Evolutionary conservation across 2,797 vertebrate genomes (phyloP), one percentile per base, ranked within the genome.

Genomic region (Epinephelus coioides): DNA sequence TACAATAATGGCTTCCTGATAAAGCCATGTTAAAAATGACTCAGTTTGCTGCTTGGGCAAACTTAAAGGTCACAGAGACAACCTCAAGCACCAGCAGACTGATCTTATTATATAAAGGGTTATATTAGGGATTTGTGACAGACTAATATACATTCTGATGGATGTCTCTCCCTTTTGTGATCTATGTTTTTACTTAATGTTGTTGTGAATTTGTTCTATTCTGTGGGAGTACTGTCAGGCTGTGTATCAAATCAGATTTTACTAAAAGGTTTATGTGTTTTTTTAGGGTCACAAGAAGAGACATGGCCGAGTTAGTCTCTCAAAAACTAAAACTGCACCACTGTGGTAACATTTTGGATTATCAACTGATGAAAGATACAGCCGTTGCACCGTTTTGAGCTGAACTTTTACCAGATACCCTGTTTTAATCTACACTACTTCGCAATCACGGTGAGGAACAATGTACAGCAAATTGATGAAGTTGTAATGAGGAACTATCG

Each of bases 11-110:
- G 56, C 40, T 49, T 76, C 72, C 51, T 23, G 1, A 50, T 8
- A 67, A 79, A 82, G 55, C 2, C 6, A 51, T 8, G 23, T 66
- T 73, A 23, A 30, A 60, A 61, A 67, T 51, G 38, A 73, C 18
- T 67, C 15, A 1, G 46, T 43, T 72, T 49, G 56, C n/a, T 51
- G 44, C 13, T n/a, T 6, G 25, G 57, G 53, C 34, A 43, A 25
- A 34, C 15, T 12, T 0, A 54, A 55, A 34, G 6, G 40, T 7
- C 34, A 46, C 25, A n/a, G 30, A 82, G 40, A 55, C 13, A 5
- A 30, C 2, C n/a, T 18, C 4, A 43, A 51, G 18, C 73, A 47
- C 12, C 10, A 17, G 30, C 2, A 6, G 6, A 13, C 18, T n/a
- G 61, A 10, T 18, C 38, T 25, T 5, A 2, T 51, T 47, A 44